Conservation (phyloP, 2,888 invertebrate genomes). For the Folsomia candida region DNA sequence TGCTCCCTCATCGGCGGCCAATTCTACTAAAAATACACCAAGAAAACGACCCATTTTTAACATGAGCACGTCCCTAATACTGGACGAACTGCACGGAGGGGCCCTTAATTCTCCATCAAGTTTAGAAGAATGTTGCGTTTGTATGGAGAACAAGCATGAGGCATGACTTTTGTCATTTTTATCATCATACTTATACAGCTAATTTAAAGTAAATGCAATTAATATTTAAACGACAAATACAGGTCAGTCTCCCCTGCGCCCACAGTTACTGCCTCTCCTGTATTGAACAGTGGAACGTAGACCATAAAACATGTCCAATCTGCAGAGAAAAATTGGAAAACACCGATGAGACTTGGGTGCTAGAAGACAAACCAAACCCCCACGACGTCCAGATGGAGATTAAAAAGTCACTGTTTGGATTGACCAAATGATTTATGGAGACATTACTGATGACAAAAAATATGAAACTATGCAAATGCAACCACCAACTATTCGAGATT, state of each 20-base stretch:
- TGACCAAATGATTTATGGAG: slow-evolving; percentile 9
- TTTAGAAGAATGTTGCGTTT: slow-evolving; percentile 67
- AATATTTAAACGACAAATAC: not conserved
- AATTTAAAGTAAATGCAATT: too few species aligned
- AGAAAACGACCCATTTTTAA: slow-evolving; percentile 5
- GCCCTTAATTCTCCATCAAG: slow-evolving; percentile 41
- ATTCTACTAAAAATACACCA: not conserved
- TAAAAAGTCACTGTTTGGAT: slow-evolving; percentile 49
- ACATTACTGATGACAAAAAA: too few species aligned
- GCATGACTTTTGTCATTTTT: slow-evolving; percentile 60
- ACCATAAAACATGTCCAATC: slow-evolving; percentile 68
- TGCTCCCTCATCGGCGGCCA: not conserved
- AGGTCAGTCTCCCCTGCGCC: slow-evolving; percentile 58
- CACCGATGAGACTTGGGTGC: slow-evolving; percentile 66
- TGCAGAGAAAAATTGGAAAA: slow-evolving; percentile 65
- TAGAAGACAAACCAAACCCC: slow-evolving; percentile 62
- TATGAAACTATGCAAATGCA: not conserved
- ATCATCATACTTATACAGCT: too few species aligned
- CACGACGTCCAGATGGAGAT: slow-evolving; percentile 52
- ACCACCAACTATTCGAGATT: too few species aligned
- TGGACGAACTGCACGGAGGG: slow-evolving; percentile 48
- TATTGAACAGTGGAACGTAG: slow-evolving; percentile 71
- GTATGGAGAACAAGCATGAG: slow-evolving; percentile 68
- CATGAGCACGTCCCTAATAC: slow-evolving; percentile 47
- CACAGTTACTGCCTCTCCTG: slow-evolving; percentile 70